Evolutionary conservation across 2,797 vertebrate species (phyloP), one percentile per base, ranked within the genome.

Genomic region (Jordanella pulchra): DNA sequence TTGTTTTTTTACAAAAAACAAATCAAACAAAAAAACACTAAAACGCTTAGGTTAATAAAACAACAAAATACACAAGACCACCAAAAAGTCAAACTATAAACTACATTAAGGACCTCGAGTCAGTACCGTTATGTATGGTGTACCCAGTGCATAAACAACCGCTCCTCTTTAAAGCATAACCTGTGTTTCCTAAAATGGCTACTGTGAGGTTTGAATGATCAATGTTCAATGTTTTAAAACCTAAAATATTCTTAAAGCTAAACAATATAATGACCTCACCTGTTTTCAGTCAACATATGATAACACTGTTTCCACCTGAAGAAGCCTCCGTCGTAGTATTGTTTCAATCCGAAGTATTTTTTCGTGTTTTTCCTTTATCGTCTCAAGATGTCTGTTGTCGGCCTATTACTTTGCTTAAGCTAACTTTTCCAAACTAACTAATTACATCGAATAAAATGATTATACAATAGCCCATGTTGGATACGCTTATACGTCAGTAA

Each of bases 221-320:
- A n/a, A 32, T 70, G 6, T 18, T 66, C 28, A 35, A 45, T 14
- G 5, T 17, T 60, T 61, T 5, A 35, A 30, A n/a, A 4, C 64
- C 56, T 13, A 45, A 58, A 9, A 39, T 5, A 11, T 3, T 14
- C 1, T 21, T 23, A 65, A 21, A 63, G 0, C 4, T 60, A 21
- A 30, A 12, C 1, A 28, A 2, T 1, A 30, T 6, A 4, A 2
- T 32, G 73, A 25, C 3, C 90, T 89, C 69, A 94, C 94, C 94
- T 94, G 87, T 81, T 94, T 87, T 94, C 94, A 76, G 93, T 93
- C 87, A 95, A 92, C 94, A 95, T 95, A 83, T 84, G 90, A 87
- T 78, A 78, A 75, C 65, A 67, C 50, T 78, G 44, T 69, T 76
- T 85, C 68, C 54, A 71, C 61, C 48, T 80, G 65, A 60, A 77